phyloP scores from a whole-genome alignment of 2,888 invertebrate species.

The Caprella mutica region DNA sequence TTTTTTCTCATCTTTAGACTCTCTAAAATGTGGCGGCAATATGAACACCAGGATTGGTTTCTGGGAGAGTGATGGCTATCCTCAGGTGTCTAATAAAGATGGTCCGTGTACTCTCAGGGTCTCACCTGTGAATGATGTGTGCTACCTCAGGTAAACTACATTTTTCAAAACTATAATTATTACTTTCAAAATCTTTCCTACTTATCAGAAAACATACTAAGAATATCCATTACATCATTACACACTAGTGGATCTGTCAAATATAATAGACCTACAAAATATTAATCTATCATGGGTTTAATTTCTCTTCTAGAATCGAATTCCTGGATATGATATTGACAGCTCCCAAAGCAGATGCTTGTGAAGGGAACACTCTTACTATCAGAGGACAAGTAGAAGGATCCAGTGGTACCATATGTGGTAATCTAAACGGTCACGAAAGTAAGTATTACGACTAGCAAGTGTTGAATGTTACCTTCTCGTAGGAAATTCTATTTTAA shows the following conservation, averaged over 20 bases:
- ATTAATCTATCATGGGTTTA: not conserved
- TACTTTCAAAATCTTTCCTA: no score
- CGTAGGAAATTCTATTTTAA: no score
- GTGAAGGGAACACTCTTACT: slow-evolving; percentile 6
- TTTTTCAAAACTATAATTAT: no score
- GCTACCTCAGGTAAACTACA: not conserved
- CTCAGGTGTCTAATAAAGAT: not conserved
- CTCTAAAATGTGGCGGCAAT: not conserved
- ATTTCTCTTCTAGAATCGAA: not conserved
- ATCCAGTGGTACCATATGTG: not conserved
- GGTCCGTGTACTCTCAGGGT: not conserved
- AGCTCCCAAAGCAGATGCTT: not conserved
- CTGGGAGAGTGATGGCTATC: slow-evolving; percentile 4
- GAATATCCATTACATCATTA: no score
- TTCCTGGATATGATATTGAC: not conserved
- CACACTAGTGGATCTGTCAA: no score
- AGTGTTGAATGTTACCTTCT: no score
- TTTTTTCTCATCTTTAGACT: not conserved
- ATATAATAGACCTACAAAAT: no score
- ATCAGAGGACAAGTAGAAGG: slow-evolving; percentile 2
- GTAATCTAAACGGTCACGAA: slow-evolving; percentile 4
- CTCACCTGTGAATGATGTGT: not conserved
- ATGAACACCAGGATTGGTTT: not conserved
- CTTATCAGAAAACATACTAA: no score
- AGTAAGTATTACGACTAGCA: no score